Percentiles rank a stretch among this genome's conserved stretches.
Evolutionary conservation across 1,140 invertebrate species (phyloP).

Genomic region (Drepana arcuata): DNA sequence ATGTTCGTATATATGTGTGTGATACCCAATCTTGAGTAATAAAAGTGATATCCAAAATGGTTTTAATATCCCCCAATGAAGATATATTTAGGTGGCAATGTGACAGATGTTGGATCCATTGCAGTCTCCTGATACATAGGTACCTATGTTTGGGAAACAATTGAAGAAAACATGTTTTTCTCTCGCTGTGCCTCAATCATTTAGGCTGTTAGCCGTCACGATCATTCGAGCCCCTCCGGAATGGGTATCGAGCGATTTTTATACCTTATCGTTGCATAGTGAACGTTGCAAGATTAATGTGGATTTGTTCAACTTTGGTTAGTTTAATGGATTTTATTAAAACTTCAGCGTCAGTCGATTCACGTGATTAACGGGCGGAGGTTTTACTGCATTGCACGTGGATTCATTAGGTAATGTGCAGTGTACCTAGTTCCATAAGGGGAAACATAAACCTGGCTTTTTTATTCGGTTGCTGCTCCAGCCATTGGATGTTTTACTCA

Average conservation of each 20-base stretch:
- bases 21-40: too few relatives aligned
- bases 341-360: too few relatives aligned
- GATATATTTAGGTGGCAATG: background rate
- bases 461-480: too few relatives aligned
- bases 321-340: constrained; percentile 8
- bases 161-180: background rate
- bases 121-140: background rate
- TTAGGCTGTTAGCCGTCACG: constrained; percentile 5
- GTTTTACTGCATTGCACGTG: too few relatives aligned
- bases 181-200: background rate
- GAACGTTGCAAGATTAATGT: constrained; percentile 5
- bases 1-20: too few relatives aligned
- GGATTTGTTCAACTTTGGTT: constrained; percentile 5
- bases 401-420: too few relatives aligned
- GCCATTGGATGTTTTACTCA: too few relatives aligned
- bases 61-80: constrained; percentile 5
- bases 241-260: constrained; percentile 21
- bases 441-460: too few relatives aligned
- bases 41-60: constrained; percentile 1
- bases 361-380: too few relatives aligned
- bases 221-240: constrained; percentile 16
- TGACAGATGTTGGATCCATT: background rate
- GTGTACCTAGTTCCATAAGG: too few relatives aligned
- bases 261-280: too few relatives aligned
- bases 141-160: background rate